Evolutionary conservation across 2,113 vertebrate species (phyloP), one percentile per base, ranked within the genome.

Genomic region (Pomatostomus ruficeps): DNA sequence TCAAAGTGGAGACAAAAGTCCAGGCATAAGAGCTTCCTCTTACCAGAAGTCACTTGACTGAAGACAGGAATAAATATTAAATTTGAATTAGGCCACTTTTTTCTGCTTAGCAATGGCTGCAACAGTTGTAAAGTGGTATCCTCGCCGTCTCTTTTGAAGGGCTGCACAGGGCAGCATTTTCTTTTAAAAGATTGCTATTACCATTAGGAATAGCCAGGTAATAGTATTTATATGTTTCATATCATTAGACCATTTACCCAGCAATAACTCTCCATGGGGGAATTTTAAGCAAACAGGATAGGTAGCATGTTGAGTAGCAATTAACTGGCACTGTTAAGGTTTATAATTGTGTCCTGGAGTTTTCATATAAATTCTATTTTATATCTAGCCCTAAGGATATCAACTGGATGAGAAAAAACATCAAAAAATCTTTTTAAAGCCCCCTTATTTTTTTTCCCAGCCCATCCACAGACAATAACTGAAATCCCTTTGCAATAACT

Each of bases 401-500:
- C 66, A 91, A 52, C 36, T n/a, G 11, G 6, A 10, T 57, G 4
- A 94, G 43, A 40, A 79, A 71, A 70, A 67, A 31, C 4, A 65
- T 10, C 9, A 75, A 40, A 57, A 89, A 68, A 52, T 20, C 12
- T 57, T 61, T 72, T 54, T 46, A 4, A 66, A 70, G 2, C 0
- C 2, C 14, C 10, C 3, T 3, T 0, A n/a, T n/a, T 10, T 7
- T 29, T n/a, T 22, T 45, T 21, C 11, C 19, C 33, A 93, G 36
- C 6, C 54, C 33, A 61, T 80, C 35, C 40, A 81, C 33, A 87
- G 65, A 81, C 25, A 81, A 36, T 33, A 94, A 35, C 25, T 91
- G 54, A 95, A 96, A 94, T 95, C 87, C 87, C 93, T 79, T 16
- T 70, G 62, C 71, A 93, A 62, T 79, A 91, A 79, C 73, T 89